A percentile compares a stretch with the other conserved stretches of the same genome.
Conservation (phyloP, 1,140 invertebrate genomes). For the Sitophilus oryzae region DNA sequence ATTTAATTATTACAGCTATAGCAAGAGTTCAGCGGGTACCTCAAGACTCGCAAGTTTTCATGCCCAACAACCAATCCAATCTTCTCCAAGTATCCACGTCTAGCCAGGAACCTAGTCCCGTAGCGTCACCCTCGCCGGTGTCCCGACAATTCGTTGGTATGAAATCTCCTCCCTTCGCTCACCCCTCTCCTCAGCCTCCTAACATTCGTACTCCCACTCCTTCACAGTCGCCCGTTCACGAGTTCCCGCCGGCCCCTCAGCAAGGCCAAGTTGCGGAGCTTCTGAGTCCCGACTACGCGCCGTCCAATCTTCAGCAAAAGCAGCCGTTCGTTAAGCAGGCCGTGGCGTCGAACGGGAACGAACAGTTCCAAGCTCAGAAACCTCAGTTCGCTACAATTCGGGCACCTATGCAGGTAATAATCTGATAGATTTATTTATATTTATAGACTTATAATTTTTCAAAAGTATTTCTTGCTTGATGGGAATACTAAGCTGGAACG, state of each 20-base stretch:
- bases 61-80: conserved; percentile 46
- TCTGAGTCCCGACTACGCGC: conserved; percentile 19
- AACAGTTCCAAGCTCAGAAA: conserved; percentile 49
- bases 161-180: conserved; percentile 43
- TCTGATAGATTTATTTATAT: too few species aligned
- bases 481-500: too few species aligned
- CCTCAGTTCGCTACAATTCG: conserved; percentile 44
- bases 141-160: conserved; percentile 46
- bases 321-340: conserved; percentile 19
- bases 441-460: too few species aligned
- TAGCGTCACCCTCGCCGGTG: conserved; percentile 47
- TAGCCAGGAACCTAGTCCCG: conserved; percentile 34
- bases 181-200: conserved; percentile 30
- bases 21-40: conserved; percentile 53
- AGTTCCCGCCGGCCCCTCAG: conserved; percentile 12
- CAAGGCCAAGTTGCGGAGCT: neutral
- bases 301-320: conserved; percentile 24
- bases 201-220: conserved; percentile 33
- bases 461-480: too few species aligned
- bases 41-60: conserved; percentile 43
- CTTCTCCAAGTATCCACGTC: conserved; percentile 19
- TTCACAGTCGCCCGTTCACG: conserved; percentile 33
- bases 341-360: conserved; percentile 35
- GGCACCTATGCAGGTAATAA: conserved; percentile 42
- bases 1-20: conserved; percentile 48